Evolutionary conservation across 2,888 invertebrate species (phyloP), one percentile per base, ranked within the genome.

Genomic region (Parnassius glacialis): DNA sequence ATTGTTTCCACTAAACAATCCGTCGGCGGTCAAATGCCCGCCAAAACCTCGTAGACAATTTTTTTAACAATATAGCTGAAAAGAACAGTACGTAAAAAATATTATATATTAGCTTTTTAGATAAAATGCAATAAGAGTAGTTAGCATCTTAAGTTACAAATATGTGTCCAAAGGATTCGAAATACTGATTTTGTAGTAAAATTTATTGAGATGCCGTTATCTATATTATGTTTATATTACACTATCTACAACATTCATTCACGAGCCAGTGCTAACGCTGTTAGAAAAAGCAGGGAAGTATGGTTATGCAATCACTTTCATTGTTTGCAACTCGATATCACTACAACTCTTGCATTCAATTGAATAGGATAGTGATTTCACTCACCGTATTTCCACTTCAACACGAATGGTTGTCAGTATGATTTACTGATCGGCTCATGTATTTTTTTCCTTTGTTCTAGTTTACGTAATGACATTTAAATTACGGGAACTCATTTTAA

Each of bases 271-370:
- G 67, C 68, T 55, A n/a, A 43, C 20, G 57, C 65, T 65, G 65
- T 61, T 64, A 57, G 61, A 61, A 68, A 65, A 57, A 55, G 43
- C 58, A 55, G 66, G 65, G 67, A 63, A 66, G 54, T 12, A 1
- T 5, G 16, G 42, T 85, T 84, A 78, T 79, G 77, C 75, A 80
- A 83, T 71, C 75, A 81, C 85, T 85, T 85, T 84, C 85, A 83
- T 84, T 84, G 77, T 81, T 72, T 81, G 80, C 77, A 53, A 62
- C 61, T 79, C 75, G 76, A 81, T 84, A 80, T 76, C 71, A 78
- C 72, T 76, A 67, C 68, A 66, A 68, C 63, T 61, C 61, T 64
- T 56, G 57, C 59, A 57, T 66, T 61, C 59, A 61, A 67, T 59
- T 61, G 62, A 62, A 57, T 57, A 53, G 25, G 50, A 53, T 44